Evolutionary conservation across 2,888 invertebrate genomes (phyloP), one percentile per base, ranked within the genome.

Genomic region (Brachyptera putata): DNA sequence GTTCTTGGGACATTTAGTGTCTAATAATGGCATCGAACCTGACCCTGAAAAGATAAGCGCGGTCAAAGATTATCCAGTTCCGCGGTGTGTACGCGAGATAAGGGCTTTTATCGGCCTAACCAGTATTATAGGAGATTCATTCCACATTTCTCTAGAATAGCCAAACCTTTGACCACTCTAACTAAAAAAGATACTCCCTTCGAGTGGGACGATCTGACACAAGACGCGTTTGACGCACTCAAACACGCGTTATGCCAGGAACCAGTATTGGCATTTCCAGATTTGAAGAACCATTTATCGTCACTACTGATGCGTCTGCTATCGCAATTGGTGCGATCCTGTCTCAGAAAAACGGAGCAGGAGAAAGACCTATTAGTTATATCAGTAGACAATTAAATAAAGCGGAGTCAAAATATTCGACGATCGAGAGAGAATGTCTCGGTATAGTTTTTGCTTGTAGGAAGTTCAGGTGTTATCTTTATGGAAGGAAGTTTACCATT

Each of bases 251-350:
- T 56, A 14, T 37, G 37, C 3, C 39, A 14, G 2, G 2, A 26
- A 9, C 56, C 56, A 18, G 30, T 56, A 2, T 18, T 56, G 14
- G 37, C 36, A 3, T 43, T 18, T 3, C 39, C 39, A 18, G 25
- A n/a, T 39, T 41, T 16, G 22, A 36, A 4, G 39, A 43, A 14
- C 24, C 21, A 5, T 56, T 56, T 18, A 24, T 18, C n/a, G 9
- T 56, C 1, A 43, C 39, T 11, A 41, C 41, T 7, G 63, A 65
- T 57, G 63, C 64, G 13, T 60, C 63, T 1, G 61, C 56, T 14
- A 56, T 30, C 21, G 61, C 60, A 0, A 24, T 65, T 2, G 63
- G 61, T 1, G 61, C 63, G n/a, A 63, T 65, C 1, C 37, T 65
- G 1, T 62, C 55, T 2, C 65, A 21, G 46, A 16, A 22, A 16